These are phyloP conservation scores for Nesometra sesokonis DNA, from an alignment of 35 echinoderm and acorn worm genomes.

Conservation along the genomic window DNA sequence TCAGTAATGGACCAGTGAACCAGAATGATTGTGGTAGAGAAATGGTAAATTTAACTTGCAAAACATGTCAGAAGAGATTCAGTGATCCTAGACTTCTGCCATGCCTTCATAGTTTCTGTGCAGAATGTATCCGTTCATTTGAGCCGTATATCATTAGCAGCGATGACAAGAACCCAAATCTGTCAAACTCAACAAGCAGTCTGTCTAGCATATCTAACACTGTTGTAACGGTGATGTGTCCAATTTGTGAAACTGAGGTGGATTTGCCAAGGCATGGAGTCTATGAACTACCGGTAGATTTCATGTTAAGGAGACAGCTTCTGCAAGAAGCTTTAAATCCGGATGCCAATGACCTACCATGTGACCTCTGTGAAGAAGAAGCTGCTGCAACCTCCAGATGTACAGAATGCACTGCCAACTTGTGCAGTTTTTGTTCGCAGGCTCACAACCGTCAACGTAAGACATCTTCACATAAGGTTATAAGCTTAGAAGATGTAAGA, in stretches of 20 bases:
- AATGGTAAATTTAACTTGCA: background rate
- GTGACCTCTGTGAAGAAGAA: slow-evolving; percentile 88
- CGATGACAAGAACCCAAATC: slow-evolving; percentile 22
- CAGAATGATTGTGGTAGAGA: no score
- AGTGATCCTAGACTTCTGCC: slow-evolving; percentile 82
- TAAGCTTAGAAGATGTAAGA: slow-evolving; percentile 64
- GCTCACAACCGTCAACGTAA: slow-evolving; percentile 92
- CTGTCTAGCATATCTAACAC: slow-evolving; percentile 5
- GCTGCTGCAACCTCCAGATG: slow-evolving; percentile 70
- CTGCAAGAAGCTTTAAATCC: slow-evolving; percentile 65
- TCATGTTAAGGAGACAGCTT: slow-evolving; percentile 51
- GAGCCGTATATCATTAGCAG: slow-evolving; percentile 49
- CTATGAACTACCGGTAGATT: slow-evolving; percentile 60
- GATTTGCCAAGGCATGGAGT: slow-evolving; percentile 34
- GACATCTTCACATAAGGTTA: slow-evolving; percentile 51
- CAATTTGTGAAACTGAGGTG: slow-evolving; percentile 70
- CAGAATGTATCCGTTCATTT: slow-evolving; percentile 46
- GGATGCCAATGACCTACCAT: slow-evolving; percentile 40
- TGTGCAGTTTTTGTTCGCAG: slow-evolving; percentile 81
- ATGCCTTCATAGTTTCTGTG: slow-evolving; percentile 84
- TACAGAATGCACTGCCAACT: slow-evolving; percentile 80
- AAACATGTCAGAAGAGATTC: slow-evolving; percentile 49
- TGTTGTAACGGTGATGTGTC: slow-evolving; percentile 46
- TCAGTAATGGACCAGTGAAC: no score
- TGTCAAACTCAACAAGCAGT: slow-evolving; percentile 33